A percentile compares a stretch with the other conserved stretches of the same genome.
These are phyloP conservation scores for Sebastes matsubarae DNA, from an alignment of 2,797 vertebrate genomes.

Conservation along the genomic window DNA sequence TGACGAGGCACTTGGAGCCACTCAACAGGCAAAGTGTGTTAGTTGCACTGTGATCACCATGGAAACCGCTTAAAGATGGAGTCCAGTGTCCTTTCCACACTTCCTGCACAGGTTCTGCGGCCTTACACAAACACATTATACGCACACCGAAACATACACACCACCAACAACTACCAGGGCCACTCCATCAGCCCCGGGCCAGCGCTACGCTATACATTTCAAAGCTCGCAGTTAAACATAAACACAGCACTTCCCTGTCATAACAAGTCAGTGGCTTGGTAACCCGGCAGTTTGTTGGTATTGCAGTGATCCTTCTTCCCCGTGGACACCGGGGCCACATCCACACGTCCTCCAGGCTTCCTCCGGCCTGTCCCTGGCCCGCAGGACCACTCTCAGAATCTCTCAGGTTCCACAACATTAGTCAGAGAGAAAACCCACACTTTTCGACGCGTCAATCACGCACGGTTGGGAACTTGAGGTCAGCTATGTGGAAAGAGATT, in stretches of 20 bases:
- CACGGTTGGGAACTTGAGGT: slow-evolving; percentile 23
- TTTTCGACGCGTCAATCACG: slow-evolving; percentile 44
- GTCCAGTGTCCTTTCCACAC: neutral
- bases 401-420: slow-evolving; percentile 59
- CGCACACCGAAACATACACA: slow-evolving; percentile 39
- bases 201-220: slow-evolving; percentile 74
- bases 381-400: slow-evolving; percentile 14
- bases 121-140: slow-evolving; percentile 17
- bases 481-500: slow-evolving; percentile 51
- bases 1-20: neutral
- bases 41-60: neutral
- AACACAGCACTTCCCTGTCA: slow-evolving; percentile 82
- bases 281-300: slow-evolving; percentile 72
- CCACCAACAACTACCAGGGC: slow-evolving; percentile 39
- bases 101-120: slow-evolving; percentile 21
- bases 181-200: slow-evolving; percentile 67
- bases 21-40: neutral
- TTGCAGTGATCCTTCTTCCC: slow-evolving; percentile 74
- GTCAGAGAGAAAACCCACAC: slow-evolving; percentile 36
- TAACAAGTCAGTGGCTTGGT: slow-evolving; percentile 71
- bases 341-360: slow-evolving; percentile 69
- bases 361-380: slow-evolving; percentile 45
- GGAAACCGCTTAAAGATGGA: slow-evolving; percentile 26
- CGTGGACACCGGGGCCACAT: slow-evolving; percentile 51
- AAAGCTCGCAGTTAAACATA: slow-evolving; percentile 74